phyloP scores from a whole-genome alignment of 2,113 vertebrate species.

The Brachyhypopomus occidentalis region DNA sequence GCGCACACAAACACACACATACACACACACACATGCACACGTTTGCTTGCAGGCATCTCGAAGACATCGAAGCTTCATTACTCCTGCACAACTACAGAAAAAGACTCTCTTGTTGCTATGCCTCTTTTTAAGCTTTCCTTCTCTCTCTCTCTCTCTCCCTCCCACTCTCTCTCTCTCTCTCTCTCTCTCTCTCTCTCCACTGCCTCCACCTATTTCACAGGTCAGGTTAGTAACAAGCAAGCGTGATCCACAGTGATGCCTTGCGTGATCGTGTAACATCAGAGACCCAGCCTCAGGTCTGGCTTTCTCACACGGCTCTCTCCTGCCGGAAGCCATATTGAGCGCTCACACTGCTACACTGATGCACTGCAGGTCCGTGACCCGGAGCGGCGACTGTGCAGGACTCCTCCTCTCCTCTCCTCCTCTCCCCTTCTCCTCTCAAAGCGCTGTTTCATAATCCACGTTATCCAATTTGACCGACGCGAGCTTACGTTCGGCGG shows the following conservation, averaged over 20 bases:
- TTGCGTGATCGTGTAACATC: no score
- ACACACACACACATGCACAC: neutral
- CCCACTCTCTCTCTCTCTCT: conserved; percentile 5
- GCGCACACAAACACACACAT: neutral
- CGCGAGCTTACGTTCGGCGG: neutral
- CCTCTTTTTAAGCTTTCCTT: conserved; percentile 25
- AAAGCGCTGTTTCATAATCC: neutral
- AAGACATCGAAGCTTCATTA: conserved; percentile 21
- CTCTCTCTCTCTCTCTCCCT: conserved; percentile 10
- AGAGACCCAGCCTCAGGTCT: neutral
- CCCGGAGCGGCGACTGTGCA: no score
- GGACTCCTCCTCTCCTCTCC: neutral
- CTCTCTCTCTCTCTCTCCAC: neutral
- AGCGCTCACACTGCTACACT: no score
- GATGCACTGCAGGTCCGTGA: neutral
- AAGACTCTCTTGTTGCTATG: conserved; percentile 41
- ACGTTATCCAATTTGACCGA: conserved; percentile 1
- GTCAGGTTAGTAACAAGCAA: conserved; percentile 26
- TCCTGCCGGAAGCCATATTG: no score
- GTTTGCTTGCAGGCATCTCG: conserved; percentile 26
- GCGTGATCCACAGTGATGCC: neutral
- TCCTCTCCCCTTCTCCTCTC: neutral
- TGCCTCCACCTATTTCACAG: conserved; percentile 17
- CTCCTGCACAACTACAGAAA: conserved; percentile 32
- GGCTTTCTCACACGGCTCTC: neutral